Evolutionary conservation across 2,888 invertebrate species (phyloP), one percentile per base, ranked within the genome.

Genomic region (Xestia rhomboidea): DNA sequence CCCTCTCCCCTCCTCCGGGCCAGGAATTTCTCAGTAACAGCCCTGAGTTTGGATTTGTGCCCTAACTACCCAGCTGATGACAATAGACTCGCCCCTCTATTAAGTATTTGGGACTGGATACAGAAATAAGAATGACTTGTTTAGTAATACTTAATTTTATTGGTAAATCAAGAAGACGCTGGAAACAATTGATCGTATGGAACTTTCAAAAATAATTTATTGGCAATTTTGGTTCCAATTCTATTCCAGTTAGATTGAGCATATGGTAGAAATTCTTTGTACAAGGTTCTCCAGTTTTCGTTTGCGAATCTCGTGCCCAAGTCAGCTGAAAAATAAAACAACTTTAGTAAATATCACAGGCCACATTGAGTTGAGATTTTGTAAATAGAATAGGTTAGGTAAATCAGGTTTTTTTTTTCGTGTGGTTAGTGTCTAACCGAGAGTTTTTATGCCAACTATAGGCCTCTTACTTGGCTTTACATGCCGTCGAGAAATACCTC

Each of bases 231-330:
- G n/a, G 94, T 92, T 63, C 97, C 95, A 49, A 95, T 94, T 87
- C 93, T 94, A 85, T 97, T 97, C 97, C 97, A 97, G 84, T 95
- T 95, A 30, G 95, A 92, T 82, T 97, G 95, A 11, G 97, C 95
- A 72, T 94, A 95, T 0, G 97, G 97, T 72, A 97, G 90, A 88
- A 97, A 91, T 85, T 97, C 97, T 46, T 94, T 95, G 90, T 97
- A 97, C 54, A 97, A 89, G 4, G 96, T 84, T 81, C 97, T 96
- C 98, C 98, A 98, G 90, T 97, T 97, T 75, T 97, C 96, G 86
- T 97, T 97, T 1, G 96, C 95, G 84, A 97, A 97, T 41, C 91
- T 91, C 69, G 96, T 91, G 11, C 97, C 97, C 44, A 97, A 93
- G 62, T 96, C 94, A 79, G 97, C 97, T 97, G 95, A 70, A 97